phyloP scores from a whole-genome alignment of 2,888 invertebrate species.

The Phlogophora meticulosa region DNA sequence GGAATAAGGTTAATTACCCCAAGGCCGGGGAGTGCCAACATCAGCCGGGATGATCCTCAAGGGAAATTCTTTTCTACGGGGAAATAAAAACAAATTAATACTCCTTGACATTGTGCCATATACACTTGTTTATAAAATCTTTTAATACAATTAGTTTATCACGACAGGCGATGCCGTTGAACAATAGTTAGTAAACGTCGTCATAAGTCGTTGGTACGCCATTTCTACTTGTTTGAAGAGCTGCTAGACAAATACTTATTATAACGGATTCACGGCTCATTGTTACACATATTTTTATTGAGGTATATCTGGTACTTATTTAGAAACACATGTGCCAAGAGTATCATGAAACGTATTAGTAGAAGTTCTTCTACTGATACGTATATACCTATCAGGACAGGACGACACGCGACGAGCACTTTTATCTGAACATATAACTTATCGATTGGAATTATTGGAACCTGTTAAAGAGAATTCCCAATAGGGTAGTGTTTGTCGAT shows the following conservation, averaged over 20 bases:
- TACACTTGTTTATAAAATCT: constrained; percentile 55
- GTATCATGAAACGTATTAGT: constrained; percentile 24
- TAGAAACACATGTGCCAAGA: background rate
- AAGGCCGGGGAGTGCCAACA: constrained; percentile 83
- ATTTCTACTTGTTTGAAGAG: constrained; percentile 33
- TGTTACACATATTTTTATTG: constrained; percentile 14
- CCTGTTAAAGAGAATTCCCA: constrained; percentile 35
- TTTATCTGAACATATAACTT: constrained; percentile 18
- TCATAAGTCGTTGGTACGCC: constrained; percentile 33
- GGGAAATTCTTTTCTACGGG: constrained; percentile 65
- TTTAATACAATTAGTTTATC: constrained; percentile 46
- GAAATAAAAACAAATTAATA: constrained; percentile 71
- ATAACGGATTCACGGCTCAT: constrained; percentile 9
- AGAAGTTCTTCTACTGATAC: constrained; percentile 24
- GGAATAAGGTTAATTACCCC: constrained; percentile 88
- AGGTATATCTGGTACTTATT: constrained; percentile 11
- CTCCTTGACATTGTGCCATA: constrained; percentile 72
- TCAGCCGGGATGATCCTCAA: constrained; percentile 56
- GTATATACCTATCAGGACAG: background rate
- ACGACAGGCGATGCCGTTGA: constrained; percentile 30
- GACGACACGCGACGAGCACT: constrained; percentile 5
- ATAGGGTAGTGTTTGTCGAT: constrained; percentile 30
- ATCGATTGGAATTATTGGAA: too few species aligned
- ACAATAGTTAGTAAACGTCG: constrained; percentile 38
- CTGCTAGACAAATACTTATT: constrained; percentile 18